Percentiles rank a stretch among this genome's conserved stretches.
phyloP scores from a whole-genome alignment of 2,797 vertebrate genomes.

The Zalophus californianus region DNA sequence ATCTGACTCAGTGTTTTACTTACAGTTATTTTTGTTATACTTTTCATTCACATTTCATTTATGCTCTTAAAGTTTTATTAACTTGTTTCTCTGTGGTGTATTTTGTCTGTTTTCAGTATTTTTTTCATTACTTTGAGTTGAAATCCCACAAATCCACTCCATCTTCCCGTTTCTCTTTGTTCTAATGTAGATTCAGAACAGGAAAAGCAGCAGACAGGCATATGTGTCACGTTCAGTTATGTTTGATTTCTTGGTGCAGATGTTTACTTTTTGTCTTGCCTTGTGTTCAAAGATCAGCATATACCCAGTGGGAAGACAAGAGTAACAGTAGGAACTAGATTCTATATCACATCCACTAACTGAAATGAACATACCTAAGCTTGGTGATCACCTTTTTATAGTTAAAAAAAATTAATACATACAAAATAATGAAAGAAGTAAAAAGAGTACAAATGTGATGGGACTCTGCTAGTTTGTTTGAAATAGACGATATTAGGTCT shows the following conservation, averaged over 20 bases:
- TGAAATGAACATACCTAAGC: background rate
- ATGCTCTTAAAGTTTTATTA: constrained; percentile 82
- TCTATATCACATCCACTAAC: background rate
- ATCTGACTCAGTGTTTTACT: constrained; percentile 78
- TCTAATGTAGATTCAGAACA: constrained; percentile 66
- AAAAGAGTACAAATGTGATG: background rate
- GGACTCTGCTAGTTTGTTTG: constrained; percentile 24
- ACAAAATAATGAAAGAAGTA: background rate
- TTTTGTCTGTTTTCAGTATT: constrained; percentile 77
- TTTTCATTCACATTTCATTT: constrained; percentile 82
- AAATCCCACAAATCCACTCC: constrained; percentile 59
- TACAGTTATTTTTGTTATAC: constrained; percentile 76
- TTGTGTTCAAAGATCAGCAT: constrained; percentile 56
- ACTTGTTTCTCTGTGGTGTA: constrained; percentile 82
- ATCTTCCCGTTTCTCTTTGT: constrained; percentile 64
- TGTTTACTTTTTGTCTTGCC: constrained; percentile 52
- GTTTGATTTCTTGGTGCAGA: constrained; percentile 55
- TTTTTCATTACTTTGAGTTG: constrained; percentile 81
- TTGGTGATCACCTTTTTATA: constrained; percentile 31
- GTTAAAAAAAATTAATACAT: constrained; percentile 18
- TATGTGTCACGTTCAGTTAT: background rate
- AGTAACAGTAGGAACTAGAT: constrained; percentile 63
- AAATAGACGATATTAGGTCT: constrained; percentile 1
- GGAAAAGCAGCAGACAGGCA: constrained; percentile 38
- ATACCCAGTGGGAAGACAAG: constrained; percentile 26